Evolutionary conservation across 2,888 invertebrate species (phyloP).

Genomic region (Muscina levida): DNA sequence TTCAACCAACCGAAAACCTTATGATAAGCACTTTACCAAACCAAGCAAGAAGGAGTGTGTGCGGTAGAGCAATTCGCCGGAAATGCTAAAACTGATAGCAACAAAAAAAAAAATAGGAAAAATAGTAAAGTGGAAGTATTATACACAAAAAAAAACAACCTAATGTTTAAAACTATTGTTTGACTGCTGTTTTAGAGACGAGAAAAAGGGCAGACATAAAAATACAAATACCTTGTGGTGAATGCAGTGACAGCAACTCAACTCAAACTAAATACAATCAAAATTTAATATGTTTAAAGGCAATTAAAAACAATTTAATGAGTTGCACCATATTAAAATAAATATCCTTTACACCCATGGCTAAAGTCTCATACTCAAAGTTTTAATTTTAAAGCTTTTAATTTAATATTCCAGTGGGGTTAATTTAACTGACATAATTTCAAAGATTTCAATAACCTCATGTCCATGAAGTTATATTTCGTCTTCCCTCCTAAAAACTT

Average conservation of each 20-base stretch:
- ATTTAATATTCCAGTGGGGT: no score
- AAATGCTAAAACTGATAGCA: slow-evolving; percentile 59
- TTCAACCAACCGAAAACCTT: slow-evolving; percentile 64
- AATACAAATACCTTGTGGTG: no score
- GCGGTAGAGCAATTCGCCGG: slow-evolving; percentile 44
- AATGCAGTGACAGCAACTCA: not conserved
- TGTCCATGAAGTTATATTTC: slow-evolving; percentile 33
- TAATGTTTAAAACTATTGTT: slow-evolving; percentile 40
- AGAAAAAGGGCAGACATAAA: not conserved
- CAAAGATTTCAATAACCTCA: no score
- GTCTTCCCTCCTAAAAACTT: slow-evolving; percentile 9
- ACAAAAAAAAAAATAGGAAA: slow-evolving; percentile 35
- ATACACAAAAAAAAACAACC: not conserved
- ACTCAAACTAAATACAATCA: no score
- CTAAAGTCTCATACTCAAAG: no score
- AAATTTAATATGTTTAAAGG: no score
- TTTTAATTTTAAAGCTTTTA: no score
- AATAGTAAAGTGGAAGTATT: not conserved
- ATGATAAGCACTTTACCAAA: slow-evolving; percentile 56
- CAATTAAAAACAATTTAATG: no score
- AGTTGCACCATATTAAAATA: no score
- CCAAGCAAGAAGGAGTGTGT: not conserved
- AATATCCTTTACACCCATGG: no score
- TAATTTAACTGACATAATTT: no score
- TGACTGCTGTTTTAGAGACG: not conserved